Evolutionary conservation across 2,888 invertebrate species (phyloP).

Genomic region (Trichopria drosophilae): DNA sequence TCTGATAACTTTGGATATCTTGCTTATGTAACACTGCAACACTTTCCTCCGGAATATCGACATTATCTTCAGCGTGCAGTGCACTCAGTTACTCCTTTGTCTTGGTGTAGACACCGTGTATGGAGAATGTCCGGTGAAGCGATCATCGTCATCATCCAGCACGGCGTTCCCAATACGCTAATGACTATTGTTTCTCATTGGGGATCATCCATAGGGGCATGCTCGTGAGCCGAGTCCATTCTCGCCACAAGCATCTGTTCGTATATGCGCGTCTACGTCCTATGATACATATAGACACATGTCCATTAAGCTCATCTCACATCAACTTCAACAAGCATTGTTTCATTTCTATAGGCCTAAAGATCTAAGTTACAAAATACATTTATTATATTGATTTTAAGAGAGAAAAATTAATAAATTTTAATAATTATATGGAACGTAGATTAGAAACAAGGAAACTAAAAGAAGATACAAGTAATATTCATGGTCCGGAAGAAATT

Average conservation of each 20-base stretch:
- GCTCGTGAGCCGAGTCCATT: conserved; percentile 37
- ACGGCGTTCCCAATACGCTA: conserved; percentile 47
- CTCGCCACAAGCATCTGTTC: conserved; percentile 33
- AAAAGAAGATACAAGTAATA: too few species aligned
- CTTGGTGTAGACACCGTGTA: conserved; percentile 32
- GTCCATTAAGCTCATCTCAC: conserved; percentile 51
- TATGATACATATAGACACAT: conserved; percentile 43
- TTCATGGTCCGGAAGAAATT: too few species aligned
- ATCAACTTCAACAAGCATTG: too few species aligned
- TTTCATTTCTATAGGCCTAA: too few species aligned
- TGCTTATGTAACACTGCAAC: too few species aligned
- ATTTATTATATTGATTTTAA: too few species aligned
- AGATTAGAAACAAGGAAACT: too few species aligned
- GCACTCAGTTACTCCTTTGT: conserved; percentile 37
- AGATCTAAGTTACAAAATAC: too few species aligned
- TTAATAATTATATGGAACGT: too few species aligned
- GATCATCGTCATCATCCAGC: conserved; percentile 34
- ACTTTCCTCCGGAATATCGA: too few species aligned
- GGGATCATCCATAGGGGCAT: conserved; percentile 42
- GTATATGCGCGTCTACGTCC: conserved; percentile 36
- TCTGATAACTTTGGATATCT: background rate
- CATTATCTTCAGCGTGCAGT: conserved; percentile 26
- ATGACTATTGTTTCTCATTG: conserved; percentile 54
- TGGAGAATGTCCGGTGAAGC: conserved; percentile 41
- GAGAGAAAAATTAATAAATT: too few species aligned